Conservation (phyloP, 2,113 vertebrate species). For the Uria aalge region DNA sequence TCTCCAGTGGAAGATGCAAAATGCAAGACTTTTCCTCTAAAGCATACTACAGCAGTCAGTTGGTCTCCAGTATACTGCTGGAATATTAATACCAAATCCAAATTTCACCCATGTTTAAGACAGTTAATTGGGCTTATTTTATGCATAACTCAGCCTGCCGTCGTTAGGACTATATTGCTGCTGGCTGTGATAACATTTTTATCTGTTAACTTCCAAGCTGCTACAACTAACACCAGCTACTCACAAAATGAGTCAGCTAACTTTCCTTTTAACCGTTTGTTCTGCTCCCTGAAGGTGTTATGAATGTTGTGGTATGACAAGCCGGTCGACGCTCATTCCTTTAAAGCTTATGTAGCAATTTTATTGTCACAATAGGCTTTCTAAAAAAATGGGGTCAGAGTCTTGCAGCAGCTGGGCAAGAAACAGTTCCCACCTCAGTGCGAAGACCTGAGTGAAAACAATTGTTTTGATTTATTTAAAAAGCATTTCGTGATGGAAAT, state of each 20-base stretch:
- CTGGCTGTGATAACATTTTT: conserved; percentile 64
- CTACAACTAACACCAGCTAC: conserved; percentile 46
- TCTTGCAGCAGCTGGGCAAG: conserved; percentile 20
- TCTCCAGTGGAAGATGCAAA: neutral
- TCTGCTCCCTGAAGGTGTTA: conserved; percentile 58
- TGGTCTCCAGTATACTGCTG: neutral
- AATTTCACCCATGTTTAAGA: neutral
- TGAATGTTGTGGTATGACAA: conserved; percentile 44
- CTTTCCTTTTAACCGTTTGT: conserved; percentile 69
- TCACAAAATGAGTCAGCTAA: conserved; percentile 71
- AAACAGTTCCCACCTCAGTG: neutral
- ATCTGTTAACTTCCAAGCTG: conserved; percentile 63
- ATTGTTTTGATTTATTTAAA: conserved; percentile 24
- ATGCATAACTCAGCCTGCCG: neutral
- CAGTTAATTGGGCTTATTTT: conserved; percentile 28
- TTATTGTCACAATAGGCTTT: conserved; percentile 5
- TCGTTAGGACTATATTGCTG: conserved; percentile 50
- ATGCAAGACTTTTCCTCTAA: neutral
- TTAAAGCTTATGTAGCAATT: conserved; percentile 55
- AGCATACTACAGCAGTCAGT: neutral
- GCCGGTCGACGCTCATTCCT: conserved; percentile 40
- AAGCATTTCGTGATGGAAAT: neutral
- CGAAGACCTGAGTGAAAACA: neutral
- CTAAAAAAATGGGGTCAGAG: conserved; percentile 29
- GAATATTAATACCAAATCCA: conserved; percentile 22